Percentiles rank a stretch among this genome's conserved stretches.
phyloP scores from a whole-genome alignment of 1,140 invertebrate genomes.

The Diplogasteroides magnus region DNA sequence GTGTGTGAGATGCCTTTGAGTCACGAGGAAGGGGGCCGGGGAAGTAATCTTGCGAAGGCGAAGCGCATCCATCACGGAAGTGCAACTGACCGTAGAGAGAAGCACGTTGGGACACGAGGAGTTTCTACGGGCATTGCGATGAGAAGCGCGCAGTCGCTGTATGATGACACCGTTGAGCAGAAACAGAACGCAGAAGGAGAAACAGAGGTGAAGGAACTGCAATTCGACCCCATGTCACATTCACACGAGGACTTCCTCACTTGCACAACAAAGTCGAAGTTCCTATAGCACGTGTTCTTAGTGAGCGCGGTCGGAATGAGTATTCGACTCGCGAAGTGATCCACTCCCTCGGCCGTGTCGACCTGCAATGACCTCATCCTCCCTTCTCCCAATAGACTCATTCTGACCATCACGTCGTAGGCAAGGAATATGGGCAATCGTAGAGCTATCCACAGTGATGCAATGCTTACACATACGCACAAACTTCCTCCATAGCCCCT shows the following conservation, averaged over 20 bases:
- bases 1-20: neutral
- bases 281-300: neutral
- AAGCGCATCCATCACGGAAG: constrained; percentile 10
- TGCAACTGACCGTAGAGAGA: constrained; percentile 7
- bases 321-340: constrained; percentile 4
- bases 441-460: neutral
- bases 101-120: constrained; percentile 16
- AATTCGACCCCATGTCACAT: neutral
- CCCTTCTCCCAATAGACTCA: neutral
- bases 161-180: constrained; percentile 14
- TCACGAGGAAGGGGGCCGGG: constrained; percentile 3
- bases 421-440: neutral
- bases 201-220: constrained; percentile 20
- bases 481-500: neutral
- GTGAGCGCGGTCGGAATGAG: neutral
- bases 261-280: neutral
- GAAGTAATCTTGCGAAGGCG: constrained; percentile 7
- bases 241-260: constrained; percentile 2
- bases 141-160: constrained; percentile 9
- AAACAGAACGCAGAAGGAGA: constrained; percentile 17
- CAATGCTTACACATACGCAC: neutral
- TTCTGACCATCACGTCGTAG: neutral
- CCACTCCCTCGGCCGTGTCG: neutral
- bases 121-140: constrained; percentile 12
- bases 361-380: neutral